phyloP scores from a whole-genome alignment of 2,113 vertebrate genomes.

The Brachirus orientalis region DNA sequence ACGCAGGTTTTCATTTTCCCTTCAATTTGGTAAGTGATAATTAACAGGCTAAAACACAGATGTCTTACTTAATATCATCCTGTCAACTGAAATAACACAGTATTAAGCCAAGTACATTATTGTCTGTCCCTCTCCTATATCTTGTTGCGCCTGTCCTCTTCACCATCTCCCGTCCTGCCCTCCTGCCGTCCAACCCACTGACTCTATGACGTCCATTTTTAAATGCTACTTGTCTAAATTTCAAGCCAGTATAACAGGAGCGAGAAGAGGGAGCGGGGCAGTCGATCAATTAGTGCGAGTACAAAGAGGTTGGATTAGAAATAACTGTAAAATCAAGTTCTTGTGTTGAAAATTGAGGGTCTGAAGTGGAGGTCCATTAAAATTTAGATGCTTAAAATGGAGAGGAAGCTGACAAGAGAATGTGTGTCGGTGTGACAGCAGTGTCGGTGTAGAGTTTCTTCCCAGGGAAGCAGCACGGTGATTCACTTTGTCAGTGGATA shows the following conservation, averaged over 20 bases:
- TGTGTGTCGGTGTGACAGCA: no score
- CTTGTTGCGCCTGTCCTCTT: conserved; percentile 7
- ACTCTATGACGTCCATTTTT: conserved; percentile 24
- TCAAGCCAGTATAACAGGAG: conserved; percentile 12
- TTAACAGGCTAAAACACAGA: conserved; percentile 44
- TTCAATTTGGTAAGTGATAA: conserved; percentile 28
- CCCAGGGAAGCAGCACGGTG: no score
- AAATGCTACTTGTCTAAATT: conserved; percentile 45
- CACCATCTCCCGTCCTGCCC: conserved; percentile 21
- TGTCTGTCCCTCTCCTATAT: conserved; percentile 7
- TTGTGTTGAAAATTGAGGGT: no score
- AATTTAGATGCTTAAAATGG: no score
- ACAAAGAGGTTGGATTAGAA: no score
- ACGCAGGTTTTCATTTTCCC: conserved; percentile 9
- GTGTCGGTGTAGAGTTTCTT: no score
- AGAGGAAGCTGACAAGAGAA: no score
- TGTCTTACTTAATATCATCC: conserved; percentile 42
- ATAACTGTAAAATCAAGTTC: no score
- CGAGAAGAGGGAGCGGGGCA: conserved; percentile 7
- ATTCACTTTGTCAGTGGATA: no score
- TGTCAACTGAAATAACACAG: conserved; percentile 56
- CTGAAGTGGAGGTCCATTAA: no score
- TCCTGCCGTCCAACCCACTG: conserved; percentile 17
- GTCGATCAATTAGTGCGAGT: neutral
- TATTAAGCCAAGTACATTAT: conserved; percentile 11